phyloP scores from a whole-genome alignment of 1,140 invertebrate genomes.

The Dendrolimus kikuchii region DNA sequence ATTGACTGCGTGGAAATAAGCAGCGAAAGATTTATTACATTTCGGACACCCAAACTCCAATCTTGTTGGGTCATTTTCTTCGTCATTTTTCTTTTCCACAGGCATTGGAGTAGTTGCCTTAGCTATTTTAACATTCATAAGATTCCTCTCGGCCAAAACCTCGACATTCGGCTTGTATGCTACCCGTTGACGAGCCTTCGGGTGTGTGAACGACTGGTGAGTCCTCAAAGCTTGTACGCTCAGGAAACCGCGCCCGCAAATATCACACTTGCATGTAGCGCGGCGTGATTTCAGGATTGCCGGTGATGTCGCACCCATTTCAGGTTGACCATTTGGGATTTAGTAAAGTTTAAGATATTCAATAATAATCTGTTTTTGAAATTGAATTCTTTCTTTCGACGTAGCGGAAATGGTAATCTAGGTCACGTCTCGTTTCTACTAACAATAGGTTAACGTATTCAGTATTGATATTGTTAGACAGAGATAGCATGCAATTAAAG shows the following conservation, averaged over 20 bases:
- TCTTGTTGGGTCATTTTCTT: slow-evolving; percentile 3
- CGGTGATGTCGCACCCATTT: slow-evolving; percentile 37
- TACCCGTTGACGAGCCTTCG: neutral
- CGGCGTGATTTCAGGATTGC: slow-evolving; percentile 24
- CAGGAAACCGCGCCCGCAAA: slow-evolving; percentile 32
- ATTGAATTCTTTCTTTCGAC: no score
- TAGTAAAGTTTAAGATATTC: neutral
- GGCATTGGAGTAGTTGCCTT: slow-evolving; percentile 9
- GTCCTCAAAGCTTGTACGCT: slow-evolving; percentile 24
- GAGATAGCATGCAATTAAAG: no score
- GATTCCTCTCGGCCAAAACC: slow-evolving; percentile 12
- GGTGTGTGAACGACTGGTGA: slow-evolving; percentile 28
- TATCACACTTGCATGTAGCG: slow-evolving; percentile 29
- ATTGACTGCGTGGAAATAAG: slow-evolving; percentile 33
- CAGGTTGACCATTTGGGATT: slow-evolving; percentile 11
- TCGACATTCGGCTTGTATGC: slow-evolving; percentile 10
- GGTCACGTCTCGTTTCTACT: no score
- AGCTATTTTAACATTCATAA: slow-evolving; percentile 9
- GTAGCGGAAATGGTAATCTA: no score
- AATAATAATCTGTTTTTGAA: no score
- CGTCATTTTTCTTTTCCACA: slow-evolving; percentile 1
- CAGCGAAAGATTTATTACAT: slow-evolving; percentile 25
- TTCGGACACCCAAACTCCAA: slow-evolving; percentile 38
- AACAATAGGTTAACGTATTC: no score
- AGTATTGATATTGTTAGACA: no score